These are phyloP conservation scores for Propithecus perrieri DNA, from an alignment of 2,797 vertebrate species.

Conservation along the genomic window DNA sequence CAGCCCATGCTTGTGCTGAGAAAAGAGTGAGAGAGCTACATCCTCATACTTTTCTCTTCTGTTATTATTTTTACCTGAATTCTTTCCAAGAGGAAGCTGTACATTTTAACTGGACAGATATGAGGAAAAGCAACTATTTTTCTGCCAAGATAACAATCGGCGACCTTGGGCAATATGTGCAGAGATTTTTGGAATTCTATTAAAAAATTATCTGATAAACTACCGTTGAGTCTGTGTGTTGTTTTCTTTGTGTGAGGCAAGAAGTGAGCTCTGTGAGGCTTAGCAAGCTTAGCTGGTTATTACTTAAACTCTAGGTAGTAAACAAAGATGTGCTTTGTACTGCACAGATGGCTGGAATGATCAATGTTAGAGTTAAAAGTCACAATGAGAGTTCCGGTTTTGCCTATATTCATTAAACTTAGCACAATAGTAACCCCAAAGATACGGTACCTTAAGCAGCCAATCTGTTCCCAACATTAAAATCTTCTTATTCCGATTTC, in stretches of 20 bases:
- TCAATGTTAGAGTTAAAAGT: not conserved
- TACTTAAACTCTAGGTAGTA: constrained; percentile 33
- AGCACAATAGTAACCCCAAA: not conserved
- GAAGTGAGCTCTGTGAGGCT: not conserved
- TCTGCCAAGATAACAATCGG: constrained; percentile 48
- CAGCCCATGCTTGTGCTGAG: not conserved
- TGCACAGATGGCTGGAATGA: constrained; percentile 33
- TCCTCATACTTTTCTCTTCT: not conserved
- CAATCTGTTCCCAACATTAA: constrained; percentile 54
- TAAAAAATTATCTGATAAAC: constrained; percentile 73
- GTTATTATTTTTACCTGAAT: constrained; percentile 43
- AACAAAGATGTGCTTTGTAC: not conserved
- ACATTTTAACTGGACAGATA: constrained; percentile 33
- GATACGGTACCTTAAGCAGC: constrained; percentile 10
- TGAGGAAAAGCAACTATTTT: constrained; percentile 57
- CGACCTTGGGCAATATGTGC: constrained; percentile 34
- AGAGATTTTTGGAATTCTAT: constrained; percentile 65
- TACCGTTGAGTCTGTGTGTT: constrained; percentile 11
- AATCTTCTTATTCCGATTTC: not conserved
- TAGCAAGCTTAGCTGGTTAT: not conserved
- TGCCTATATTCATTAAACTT: constrained; percentile 13
- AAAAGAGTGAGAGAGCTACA: not conserved
- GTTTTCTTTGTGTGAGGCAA: constrained; percentile 28
- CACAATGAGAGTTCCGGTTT: not conserved
- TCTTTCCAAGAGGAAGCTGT: constrained; percentile 39